Evolutionary conservation across 2,113 vertebrate genomes (phyloP).

Genomic region (Stigmatopora nigra): DNA sequence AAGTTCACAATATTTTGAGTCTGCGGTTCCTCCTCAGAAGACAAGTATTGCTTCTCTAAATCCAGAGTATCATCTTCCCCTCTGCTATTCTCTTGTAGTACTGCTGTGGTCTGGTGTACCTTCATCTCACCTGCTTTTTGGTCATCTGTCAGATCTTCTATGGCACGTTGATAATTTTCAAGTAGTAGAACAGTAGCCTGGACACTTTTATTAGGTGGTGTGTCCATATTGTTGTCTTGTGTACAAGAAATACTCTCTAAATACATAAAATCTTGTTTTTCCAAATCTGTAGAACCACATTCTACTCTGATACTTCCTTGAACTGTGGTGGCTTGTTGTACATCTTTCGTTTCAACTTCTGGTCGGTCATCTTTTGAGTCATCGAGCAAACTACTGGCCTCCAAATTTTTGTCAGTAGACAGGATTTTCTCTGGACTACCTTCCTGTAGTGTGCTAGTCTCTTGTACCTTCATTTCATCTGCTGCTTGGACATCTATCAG

Average conservation of each 20-base stretch:
- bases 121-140: not conserved
- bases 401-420: not conserved
- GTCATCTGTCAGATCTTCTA: constrained; percentile 1
- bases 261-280: too few relatives aligned
- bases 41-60: not conserved
- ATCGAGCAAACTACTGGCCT: not conserved
- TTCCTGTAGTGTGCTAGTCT: not conserved
- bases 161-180: too few relatives aligned
- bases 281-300: too few relatives aligned
- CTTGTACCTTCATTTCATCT: not conserved
- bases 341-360: constrained; percentile 13
- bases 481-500: not conserved
- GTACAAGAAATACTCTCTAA: too few relatives aligned
- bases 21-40: too few relatives aligned
- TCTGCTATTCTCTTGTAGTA: not conserved
- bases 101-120: not conserved
- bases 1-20: too few relatives aligned
- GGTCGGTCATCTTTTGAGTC: constrained; percentile 15
- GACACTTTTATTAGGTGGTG: constrained; percentile 6
- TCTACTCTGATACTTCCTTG: too few relatives aligned
- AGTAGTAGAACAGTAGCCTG: not conserved
- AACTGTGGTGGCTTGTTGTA: too few relatives aligned
- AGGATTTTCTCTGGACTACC: not conserved
- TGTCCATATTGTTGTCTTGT: not conserved
- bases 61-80: not conserved